These are phyloP conservation scores for Hirudo medicinalis DNA, from an alignment of 1,140 invertebrate genomes.

Conservation along the genomic window DNA sequence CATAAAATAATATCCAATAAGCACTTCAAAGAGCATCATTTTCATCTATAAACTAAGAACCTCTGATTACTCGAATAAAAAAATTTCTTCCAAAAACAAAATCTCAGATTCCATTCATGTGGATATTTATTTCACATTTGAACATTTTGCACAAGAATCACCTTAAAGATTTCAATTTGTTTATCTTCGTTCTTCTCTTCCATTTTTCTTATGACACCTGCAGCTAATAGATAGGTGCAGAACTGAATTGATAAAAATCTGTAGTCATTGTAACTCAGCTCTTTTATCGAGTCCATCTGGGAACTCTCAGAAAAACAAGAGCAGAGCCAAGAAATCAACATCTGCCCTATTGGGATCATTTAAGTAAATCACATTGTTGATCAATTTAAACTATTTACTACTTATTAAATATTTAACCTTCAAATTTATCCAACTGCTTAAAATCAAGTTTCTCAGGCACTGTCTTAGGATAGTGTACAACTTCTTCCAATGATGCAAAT, in stretches of 20 bases:
- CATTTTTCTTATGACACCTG: constrained; percentile 65
- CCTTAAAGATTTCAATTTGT: constrained; percentile 19
- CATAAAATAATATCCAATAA: too few species aligned
- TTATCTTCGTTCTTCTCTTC: constrained; percentile 41
- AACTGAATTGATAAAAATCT: constrained; percentile 62
- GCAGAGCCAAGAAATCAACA: constrained; percentile 73
- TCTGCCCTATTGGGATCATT: constrained; percentile 54
- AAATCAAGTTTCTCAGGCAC: constrained; percentile 70
- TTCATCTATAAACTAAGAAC: too few species aligned
- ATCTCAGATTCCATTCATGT: too few species aligned
- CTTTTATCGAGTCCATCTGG: constrained; percentile 47
- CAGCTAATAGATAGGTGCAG: constrained; percentile 73
- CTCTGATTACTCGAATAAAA: too few species aligned
- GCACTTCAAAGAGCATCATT: too few species aligned
- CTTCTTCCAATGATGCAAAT: constrained; percentile 43
- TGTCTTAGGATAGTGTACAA: constrained; percentile 55
- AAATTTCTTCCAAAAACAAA: too few species aligned
- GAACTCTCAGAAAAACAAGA: constrained; percentile 58
- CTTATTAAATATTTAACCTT: constrained; percentile 51
- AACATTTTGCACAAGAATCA: not conserved
- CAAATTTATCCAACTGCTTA: constrained; percentile 69
- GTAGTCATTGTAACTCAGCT: constrained; percentile 56
- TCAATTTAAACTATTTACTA: not conserved
- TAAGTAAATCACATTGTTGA: not conserved
- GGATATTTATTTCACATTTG: too few species aligned